Conservation (phyloP, 2,797 vertebrate genomes). For the Melanotaenia pygmaea region DNA sequence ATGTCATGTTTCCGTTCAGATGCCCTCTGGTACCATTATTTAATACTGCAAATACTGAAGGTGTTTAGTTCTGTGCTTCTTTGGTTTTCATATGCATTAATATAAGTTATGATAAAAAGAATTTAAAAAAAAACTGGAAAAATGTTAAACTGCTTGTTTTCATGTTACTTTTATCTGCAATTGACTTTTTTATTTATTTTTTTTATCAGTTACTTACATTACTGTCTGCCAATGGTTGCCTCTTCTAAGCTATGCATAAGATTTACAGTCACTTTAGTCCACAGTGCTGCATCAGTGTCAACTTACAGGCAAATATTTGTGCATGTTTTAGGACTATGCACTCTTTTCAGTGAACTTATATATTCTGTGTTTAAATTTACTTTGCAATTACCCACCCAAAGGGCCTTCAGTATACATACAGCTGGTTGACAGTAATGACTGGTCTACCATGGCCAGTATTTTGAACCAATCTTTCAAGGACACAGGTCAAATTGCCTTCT, state of each 20-base stretch:
- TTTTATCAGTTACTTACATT: constrained; percentile 38
- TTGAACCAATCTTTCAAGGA: constrained; percentile 37
- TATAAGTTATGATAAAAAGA: constrained; percentile 38
- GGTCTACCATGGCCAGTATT: constrained; percentile 48
- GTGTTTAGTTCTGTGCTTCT: constrained; percentile 38
- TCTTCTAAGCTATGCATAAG: constrained; percentile 81
- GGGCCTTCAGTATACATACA: constrained; percentile 40
- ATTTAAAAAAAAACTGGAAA: constrained; percentile 19
- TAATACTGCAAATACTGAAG: constrained; percentile 55
- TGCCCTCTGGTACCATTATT: constrained; percentile 67
- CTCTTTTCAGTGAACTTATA: constrained; percentile 50
- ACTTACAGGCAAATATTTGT: constrained; percentile 63
- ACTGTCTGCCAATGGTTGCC: constrained; percentile 76
- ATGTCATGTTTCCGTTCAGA: constrained; percentile 62
- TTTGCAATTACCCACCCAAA: constrained; percentile 60
- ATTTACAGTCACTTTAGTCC: constrained; percentile 52
- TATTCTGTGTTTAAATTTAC: constrained; percentile 58
- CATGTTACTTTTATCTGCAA: constrained; percentile 45
- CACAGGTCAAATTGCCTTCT: constrained; percentile 40
- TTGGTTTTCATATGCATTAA: constrained; percentile 59
- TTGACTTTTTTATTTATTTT: constrained; percentile 19
- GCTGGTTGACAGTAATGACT: constrained; percentile 55
- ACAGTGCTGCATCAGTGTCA: constrained; percentile 64
- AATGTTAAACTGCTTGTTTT: constrained; percentile 59
- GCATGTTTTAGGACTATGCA: constrained; percentile 72